These are phyloP conservation scores for Mandrillus leucophaeus DNA, from an alignment of 2,113 vertebrate genomes.

Conservation along the genomic window DNA sequence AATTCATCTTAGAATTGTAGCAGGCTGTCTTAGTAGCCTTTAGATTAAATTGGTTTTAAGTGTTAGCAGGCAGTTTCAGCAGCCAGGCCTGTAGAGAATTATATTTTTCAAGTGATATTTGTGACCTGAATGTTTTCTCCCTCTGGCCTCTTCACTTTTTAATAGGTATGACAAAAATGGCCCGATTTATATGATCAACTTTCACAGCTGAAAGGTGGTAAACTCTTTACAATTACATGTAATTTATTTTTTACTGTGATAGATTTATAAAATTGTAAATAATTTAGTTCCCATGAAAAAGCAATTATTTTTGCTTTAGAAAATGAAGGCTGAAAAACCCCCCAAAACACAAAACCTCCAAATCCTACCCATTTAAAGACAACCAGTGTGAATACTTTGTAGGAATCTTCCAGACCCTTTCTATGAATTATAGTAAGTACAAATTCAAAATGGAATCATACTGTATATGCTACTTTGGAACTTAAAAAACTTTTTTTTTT, in stretches of 20 bases:
- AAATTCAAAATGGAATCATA: not conserved
- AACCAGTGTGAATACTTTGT: not conserved
- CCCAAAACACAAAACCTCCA: not conserved
- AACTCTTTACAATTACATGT: not conserved
- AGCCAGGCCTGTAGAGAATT: not conserved
- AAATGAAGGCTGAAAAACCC: not conserved
- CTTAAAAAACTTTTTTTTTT: not conserved
- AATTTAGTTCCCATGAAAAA: not conserved
- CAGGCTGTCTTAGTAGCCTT: not conserved
- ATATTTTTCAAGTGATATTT: not conserved
- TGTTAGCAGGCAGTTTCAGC: not conserved
- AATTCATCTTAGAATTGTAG: not conserved
- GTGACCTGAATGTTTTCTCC: not conserved
- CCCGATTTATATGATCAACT: not conserved
- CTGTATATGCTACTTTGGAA: not conserved
- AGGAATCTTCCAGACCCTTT: not conserved
- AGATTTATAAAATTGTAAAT: not conserved
- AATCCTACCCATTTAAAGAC: not conserved
- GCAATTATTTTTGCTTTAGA: not conserved
- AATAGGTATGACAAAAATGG: not conserved
- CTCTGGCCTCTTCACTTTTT: not conserved
- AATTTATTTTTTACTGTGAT: not conserved
- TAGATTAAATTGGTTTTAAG: not conserved
- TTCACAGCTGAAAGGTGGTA: not conserved
- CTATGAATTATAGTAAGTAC: not conserved